Evolutionary conservation across 2,888 invertebrate genomes (phyloP).

Genomic region (Lasioglossum zephyrum): DNA sequence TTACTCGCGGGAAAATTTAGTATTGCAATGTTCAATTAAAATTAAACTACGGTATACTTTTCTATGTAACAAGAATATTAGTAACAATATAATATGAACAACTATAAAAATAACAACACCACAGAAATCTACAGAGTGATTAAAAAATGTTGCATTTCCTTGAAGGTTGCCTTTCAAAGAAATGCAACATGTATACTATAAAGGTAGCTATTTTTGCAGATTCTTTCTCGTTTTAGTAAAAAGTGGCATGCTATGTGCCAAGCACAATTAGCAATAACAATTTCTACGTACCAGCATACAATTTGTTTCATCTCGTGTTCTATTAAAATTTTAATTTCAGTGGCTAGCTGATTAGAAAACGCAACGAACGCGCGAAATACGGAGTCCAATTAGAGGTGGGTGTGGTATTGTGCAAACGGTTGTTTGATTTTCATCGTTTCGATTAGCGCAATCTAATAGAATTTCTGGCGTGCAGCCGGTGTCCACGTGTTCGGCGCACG

Average conservation of each 20-base stretch:
- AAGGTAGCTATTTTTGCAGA: no score
- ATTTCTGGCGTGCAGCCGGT: not conserved
- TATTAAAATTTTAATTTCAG: no score
- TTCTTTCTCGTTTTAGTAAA: not conserved
- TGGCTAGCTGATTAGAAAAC: not conserved
- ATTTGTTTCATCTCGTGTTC: no score
- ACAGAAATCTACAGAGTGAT: not conserved
- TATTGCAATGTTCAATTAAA: not conserved
- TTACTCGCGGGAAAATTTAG: not conserved
- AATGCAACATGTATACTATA: no score
- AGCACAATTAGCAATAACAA: no score
- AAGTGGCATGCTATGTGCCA: not conserved
- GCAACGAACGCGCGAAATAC: not conserved
- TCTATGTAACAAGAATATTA: not conserved
- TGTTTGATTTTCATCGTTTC: not conserved
- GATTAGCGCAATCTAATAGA: not conserved
- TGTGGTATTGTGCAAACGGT: not conserved
- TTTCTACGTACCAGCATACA: no score
- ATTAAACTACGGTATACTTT: not conserved
- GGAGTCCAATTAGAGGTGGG: not conserved
- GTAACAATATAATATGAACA: not conserved
- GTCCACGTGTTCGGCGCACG: not conserved
- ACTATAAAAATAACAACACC: not conserved
- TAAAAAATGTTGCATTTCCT: no score
- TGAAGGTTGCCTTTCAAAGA: no score